Base-by-base conservation (phyloP, 2,113 vertebrate species). In the Jacana jacana region DNA sequence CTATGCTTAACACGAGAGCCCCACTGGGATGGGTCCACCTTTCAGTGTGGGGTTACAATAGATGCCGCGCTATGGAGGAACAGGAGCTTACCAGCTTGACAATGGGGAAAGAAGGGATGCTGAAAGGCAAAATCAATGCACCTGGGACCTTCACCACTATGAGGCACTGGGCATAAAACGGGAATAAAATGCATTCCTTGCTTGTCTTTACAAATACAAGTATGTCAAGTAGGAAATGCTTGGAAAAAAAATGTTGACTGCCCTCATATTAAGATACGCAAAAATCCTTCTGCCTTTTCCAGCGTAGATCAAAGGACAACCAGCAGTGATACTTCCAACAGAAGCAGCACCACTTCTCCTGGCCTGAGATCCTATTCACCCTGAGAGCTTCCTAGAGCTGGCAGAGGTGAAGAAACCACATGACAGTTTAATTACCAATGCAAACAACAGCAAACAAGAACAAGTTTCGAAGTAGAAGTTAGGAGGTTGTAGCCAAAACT, bases 41-140 rank as follows among this genome's bases (percentile, higher is more conserved):
- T 81, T 54, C 64, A 76, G 3, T 5, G 0, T 8, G 42, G 35
- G 7, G 13, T 58, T 63, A 46, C 22, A 39, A 42, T 4, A 46
- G 48, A 46, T 3, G 8, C 2, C 8, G 58, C 1, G 0, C 24
- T 20, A n/a, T 0, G 3, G 42, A 68, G 28, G 16, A 63, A 25
- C 6, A 44, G 42, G 12, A 63, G 20, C 11, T 9, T 0, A 69
- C 81, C 55, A 42, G 25, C 40, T 65, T 75, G 37, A 39, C 52
- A 3, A 3, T n/a, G 48, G 49, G 20, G 25, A 75, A 80, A 46
- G 40, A 55, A 82, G 19, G 13, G 39, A 25, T 77, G 25, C 57
- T 61, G 57, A 35, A 77, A 77, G 44, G n/a, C 35, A 63, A 37
- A 86, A 49, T 48, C 69, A 80, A 11, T 15, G 23, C 37, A 60